Evolutionary conservation across 2,797 vertebrate genomes (phyloP).

Genomic region (Ispidina picta): DNA sequence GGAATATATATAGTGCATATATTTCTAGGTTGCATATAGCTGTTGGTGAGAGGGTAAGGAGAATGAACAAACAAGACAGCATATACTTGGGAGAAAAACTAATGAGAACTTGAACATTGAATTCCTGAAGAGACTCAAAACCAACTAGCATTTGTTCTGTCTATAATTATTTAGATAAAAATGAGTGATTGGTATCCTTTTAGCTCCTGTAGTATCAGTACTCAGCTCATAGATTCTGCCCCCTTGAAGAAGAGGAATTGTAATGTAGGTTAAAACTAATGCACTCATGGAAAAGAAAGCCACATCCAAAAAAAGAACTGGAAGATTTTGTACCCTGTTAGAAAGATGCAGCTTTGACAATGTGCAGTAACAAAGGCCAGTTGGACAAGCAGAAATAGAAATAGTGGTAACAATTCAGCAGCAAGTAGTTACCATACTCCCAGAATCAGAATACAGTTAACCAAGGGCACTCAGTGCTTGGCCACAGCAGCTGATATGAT

Average conservation of each 20-base stretch:
- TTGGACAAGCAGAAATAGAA: not conserved
- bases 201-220: not conserved
- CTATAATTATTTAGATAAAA: not conserved
- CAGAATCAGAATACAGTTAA: not conserved
- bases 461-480: not conserved
- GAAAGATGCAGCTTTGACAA: not conserved
- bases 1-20: not conserved
- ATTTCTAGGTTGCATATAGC: not conserved
- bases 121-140: not conserved
- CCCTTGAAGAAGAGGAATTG: not conserved
- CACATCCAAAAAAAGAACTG: not conserved
- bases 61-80: not conserved
- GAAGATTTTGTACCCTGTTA: not conserved
- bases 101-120: not conserved
- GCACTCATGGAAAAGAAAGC: not conserved
- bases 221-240: not conserved
- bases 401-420: not conserved
- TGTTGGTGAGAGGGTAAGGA: not conserved
- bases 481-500: not conserved
- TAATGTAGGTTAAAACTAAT: not conserved
- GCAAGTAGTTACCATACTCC: not conserved
- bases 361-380: not conserved
- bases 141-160: not conserved
- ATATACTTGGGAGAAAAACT: not conserved
- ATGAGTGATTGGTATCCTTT: not conserved